Percentiles rank a stretch among this genome's conserved stretches.
Conservation (phyloP, 2,888 invertebrate species). For the Smittia aterrima region DNA sequence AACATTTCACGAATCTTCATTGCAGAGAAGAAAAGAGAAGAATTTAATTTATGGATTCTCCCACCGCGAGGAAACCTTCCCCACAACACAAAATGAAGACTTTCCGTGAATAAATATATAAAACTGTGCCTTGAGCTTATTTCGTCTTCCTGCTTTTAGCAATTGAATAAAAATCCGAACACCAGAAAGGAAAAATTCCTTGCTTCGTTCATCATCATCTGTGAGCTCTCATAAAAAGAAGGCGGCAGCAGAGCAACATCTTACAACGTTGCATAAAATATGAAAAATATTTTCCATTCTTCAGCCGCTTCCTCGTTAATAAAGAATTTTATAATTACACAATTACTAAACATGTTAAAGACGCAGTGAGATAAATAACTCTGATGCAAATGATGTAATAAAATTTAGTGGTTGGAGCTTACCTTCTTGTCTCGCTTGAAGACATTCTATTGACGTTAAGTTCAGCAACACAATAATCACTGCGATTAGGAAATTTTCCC, state of each 20-base stretch:
- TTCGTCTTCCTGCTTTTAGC: neutral
- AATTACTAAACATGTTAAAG: neutral
- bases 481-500: slow-evolving; percentile 15
- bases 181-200: neutral
- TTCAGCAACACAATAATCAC: slow-evolving; percentile 34
- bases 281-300: slow-evolving; percentile 29
- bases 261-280: slow-evolving; percentile 13
- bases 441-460: slow-evolving; percentile 48
- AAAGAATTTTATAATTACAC: slow-evolving; percentile 32
- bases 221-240: neutral
- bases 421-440: slow-evolving; percentile 52
- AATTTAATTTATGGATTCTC: slow-evolving; percentile 7
- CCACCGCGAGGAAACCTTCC: neutral
- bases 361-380: neutral
- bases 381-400: neutral
- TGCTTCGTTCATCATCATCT: neutral
- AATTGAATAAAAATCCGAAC: neutral
- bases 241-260: neutral
- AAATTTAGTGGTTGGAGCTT: slow-evolving; percentile 43
- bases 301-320: slow-evolving; percentile 6
- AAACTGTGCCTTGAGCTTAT: neutral
- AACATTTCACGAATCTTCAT: neutral
- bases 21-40: neutral
- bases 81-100: neutral
- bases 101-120: neutral